Evolutionary conservation across 1,140 invertebrate genomes (phyloP).

Genomic region (Zeugodacus cucurbitae): DNA sequence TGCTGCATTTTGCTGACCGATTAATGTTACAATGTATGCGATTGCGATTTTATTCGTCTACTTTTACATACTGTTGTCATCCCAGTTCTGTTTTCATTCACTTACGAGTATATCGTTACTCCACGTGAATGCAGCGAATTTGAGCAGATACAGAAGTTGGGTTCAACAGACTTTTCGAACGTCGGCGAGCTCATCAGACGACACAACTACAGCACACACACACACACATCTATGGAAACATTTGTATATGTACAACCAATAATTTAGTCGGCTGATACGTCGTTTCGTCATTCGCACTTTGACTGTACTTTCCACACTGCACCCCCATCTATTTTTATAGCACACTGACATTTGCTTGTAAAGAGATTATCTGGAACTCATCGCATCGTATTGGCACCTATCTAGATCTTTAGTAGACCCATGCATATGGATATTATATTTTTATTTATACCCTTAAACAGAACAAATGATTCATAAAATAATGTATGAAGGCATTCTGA

Average conservation of each 20-base stretch:
- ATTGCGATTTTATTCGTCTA: background rate
- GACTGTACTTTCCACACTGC: background rate
- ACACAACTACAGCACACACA: too few relatives aligned
- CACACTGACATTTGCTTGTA: too few relatives aligned
- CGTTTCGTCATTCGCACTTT: background rate
- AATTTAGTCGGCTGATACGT: too few relatives aligned
- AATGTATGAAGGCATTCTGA: too few relatives aligned
- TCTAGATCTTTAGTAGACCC: too few relatives aligned
- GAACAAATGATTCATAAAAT: too few relatives aligned
- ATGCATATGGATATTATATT: too few relatives aligned
- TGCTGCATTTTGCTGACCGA: background rate
- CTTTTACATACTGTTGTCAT: background rate
- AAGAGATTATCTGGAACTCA: too few relatives aligned
- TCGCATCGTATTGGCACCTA: too few relatives aligned
- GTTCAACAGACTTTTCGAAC: constrained; percentile 23
- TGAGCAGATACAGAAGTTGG: background rate
- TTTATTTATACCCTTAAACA: too few relatives aligned
- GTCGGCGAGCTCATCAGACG: background rate
- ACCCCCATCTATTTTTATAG: background rate
- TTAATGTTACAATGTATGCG: background rate
- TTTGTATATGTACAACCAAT: background rate
- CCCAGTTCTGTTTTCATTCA: background rate
- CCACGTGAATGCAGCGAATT: background rate
- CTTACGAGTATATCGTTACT: background rate
- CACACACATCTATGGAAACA: background rate